Evolutionary conservation across 2,113 vertebrate genomes (phyloP), one percentile per base, ranked within the genome.

Genomic region (Antennarius striatus): DNA sequence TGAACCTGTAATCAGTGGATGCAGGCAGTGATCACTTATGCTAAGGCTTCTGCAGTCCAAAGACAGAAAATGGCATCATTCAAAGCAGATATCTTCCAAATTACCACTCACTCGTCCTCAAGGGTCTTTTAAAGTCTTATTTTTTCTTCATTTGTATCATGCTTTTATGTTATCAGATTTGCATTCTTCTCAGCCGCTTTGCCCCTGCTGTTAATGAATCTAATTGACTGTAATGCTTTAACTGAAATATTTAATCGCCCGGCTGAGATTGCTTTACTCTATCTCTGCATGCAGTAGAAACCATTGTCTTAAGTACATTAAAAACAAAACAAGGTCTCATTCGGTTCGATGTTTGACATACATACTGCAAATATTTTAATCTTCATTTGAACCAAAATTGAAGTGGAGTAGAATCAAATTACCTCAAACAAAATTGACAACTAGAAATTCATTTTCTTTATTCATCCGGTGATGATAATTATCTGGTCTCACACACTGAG

Each of bases 391-490:
- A 9, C 9, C 15, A 63, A 22, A 28, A 22, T 29, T 47, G 8
- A 46, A 63, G 53, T 51, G 7, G 4, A 14, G 3, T 29, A n/a
- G 29, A 47, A 17, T 53, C 29, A 0, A 9, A 8, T 64, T 32
- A 53, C 32, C 7, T 42, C 5, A 47, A 32, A 17, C 1, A 71
- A 4, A 56, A 1, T 48, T 4, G 56, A 4, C 11, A 10, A 39
- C 22, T 3, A 14, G 39, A 36, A 36, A 12, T 53, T 3, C 45
- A 54, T 28, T 66, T 29, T 56, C 29, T 9, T 51, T 10, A 12
- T 63, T 58, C 53, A 22, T 15, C 30, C 42, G 36, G 22, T 32
- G 55, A 49, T 54, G 57, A 63, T 32, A 49, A 6, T 43, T 10
- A 12, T 4, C 28, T 70, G 12, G 8, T 54, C 11, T 64, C 48